Percentiles rank a stretch among this genome's conserved stretches.
Conservation (phyloP, 1,140 invertebrate species). For the Bombus vancouverensis region DNA sequence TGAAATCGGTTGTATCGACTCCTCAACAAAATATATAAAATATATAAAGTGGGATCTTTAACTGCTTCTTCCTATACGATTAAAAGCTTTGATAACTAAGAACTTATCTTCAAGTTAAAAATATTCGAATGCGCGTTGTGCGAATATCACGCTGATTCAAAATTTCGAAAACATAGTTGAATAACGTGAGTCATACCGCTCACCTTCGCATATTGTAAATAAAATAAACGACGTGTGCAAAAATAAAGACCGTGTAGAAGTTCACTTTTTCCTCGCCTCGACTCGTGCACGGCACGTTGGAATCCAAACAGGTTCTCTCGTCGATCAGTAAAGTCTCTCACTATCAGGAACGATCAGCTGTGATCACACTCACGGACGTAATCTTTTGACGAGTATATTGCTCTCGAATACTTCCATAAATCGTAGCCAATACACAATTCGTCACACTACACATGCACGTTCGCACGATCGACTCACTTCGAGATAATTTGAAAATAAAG, state of each 20-base stretch:
- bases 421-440: not conserved
- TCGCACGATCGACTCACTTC: not conserved
- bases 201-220: slow-evolving; percentile 12
- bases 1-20: not conserved
- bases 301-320: slow-evolving; percentile 35
- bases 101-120: not conserved
- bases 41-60: too few relatives aligned
- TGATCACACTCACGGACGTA: not conserved
- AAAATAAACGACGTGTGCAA: not conserved
- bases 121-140: too few relatives aligned
- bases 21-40: not conserved
- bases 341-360: slow-evolving; percentile 49
- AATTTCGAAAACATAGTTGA: not conserved
- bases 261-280: slow-evolving; percentile 27
- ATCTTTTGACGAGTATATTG: slow-evolving; percentile 8
- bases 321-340: slow-evolving; percentile 16
- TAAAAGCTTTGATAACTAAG: not conserved
- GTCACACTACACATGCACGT: not conserved
- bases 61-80: not conserved
- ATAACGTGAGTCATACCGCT: slow-evolving; percentile 1
- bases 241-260: not conserved
- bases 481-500: not conserved
- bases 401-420: slow-evolving; percentile 12
- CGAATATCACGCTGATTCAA: not conserved
- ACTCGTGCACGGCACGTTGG: slow-evolving; percentile 11